A percentile compares a stretch with the other conserved stretches of the same genome.
Conservation (phyloP, 2,797 vertebrate genomes). For the Molossus molossus region DNA sequence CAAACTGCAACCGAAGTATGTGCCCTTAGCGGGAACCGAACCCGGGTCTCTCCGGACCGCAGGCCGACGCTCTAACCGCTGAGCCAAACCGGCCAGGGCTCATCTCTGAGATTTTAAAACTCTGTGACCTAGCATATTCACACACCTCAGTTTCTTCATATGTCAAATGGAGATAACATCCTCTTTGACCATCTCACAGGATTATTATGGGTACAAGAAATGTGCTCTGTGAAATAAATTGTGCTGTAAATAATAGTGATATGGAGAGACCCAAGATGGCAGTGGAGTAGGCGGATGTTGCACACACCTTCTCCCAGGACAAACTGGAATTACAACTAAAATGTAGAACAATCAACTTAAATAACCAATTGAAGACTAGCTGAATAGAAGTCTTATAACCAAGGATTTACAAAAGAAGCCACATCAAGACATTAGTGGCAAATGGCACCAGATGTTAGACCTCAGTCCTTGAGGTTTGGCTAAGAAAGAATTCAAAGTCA, state of each 20-base stretch:
- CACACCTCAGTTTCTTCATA: slow-evolving; percentile 49
- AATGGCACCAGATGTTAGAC: background rate
- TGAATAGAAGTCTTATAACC: background rate
- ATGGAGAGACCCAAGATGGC: background rate
- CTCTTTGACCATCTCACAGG: slow-evolving; percentile 12
- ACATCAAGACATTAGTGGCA: background rate
- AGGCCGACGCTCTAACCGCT: too few relatives aligned
- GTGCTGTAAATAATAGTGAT: slow-evolving; percentile 34
- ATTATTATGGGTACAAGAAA: slow-evolving; percentile 43
- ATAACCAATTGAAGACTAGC: background rate
- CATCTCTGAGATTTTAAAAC: slow-evolving; percentile 40
- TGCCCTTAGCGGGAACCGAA: too few relatives aligned
- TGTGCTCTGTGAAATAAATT: slow-evolving; percentile 23
- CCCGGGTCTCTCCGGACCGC: too few relatives aligned
- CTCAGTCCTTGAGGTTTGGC: too few relatives aligned
- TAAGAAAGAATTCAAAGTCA: too few relatives aligned
- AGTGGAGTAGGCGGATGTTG: background rate
- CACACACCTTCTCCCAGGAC: background rate
- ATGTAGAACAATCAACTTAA: background rate
- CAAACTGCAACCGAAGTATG: too few relatives aligned
- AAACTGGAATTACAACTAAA: background rate
- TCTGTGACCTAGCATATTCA: background rate
- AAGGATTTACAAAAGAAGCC: background rate
- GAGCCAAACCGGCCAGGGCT: too few relatives aligned
- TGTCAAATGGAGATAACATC: background rate